A percentile compares a stretch with the other conserved stretches of the same genome.
Conservation (phyloP, 2,113 vertebrate species). For the Patagioenas fasciata region DNA sequence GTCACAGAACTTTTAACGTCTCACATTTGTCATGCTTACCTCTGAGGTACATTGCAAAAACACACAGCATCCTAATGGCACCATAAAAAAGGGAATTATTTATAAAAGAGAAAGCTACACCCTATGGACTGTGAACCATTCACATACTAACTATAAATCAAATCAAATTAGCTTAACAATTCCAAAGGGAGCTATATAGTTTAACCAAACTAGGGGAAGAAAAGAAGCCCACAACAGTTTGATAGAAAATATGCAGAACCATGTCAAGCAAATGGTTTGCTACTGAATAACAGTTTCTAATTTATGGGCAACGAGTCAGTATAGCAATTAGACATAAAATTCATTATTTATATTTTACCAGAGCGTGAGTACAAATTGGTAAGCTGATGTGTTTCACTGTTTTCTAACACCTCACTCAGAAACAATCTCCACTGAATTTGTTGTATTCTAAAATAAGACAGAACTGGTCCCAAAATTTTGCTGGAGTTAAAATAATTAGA, state of each 20-base stretch:
- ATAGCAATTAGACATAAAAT: background rate
- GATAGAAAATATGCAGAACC: background rate
- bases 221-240: background rate
- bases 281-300: background rate
- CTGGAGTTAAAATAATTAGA: background rate
- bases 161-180: constrained; percentile 41
- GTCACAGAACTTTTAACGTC: background rate
- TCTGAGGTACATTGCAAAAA: background rate
- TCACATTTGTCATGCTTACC: background rate
- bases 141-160: constrained; percentile 28
- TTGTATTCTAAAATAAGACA: background rate
- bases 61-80: background rate
- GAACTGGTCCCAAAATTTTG: background rate
- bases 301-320: background rate
- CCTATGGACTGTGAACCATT: constrained; percentile 10
- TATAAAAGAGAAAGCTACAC: constrained; percentile 34
- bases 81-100: constrained; percentile 26
- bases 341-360: background rate
- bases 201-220: background rate
- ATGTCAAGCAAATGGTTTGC: background rate
- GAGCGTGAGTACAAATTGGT: background rate
- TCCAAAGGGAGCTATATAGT: constrained; percentile 11
- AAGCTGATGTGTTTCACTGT: background rate
- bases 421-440: background rate
- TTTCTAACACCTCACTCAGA: background rate